Evolutionary conservation across 2,797 vertebrate species (phyloP), one percentile per base, ranked within the genome.

Genomic region (Cossypha heuglini): DNA sequence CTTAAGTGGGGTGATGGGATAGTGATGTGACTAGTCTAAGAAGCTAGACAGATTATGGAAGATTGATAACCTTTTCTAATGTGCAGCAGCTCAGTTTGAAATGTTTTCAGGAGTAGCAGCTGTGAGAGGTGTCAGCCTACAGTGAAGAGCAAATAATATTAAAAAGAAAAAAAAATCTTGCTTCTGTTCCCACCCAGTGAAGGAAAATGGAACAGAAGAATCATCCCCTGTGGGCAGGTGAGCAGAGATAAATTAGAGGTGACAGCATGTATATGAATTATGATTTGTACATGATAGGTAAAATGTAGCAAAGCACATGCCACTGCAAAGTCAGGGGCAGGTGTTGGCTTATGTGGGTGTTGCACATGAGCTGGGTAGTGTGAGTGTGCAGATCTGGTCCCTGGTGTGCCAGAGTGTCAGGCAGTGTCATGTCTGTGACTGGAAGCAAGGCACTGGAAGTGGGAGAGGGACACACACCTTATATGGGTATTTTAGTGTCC

Each of bases 381-480:
- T 31, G 22, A 69, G 9, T 19, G 33, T 48, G 48, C 74, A 62
- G 55, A 48, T 24, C n/a, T 84, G 62, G 48, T 58, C 43, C 25
- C 29, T 71, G 40, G 42, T 75, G 18, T 48, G 37, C 31, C 26
- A 16, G 12, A 62, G 40, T 45, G 62, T 49, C 45, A 57, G 49
- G 61, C n/a, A n/a, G 22, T 33, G 48, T 45, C 8, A 6, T 14
- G 40, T 45, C 40, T 91, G 28, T 69, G 35, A 13, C 42, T 58
- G 51, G 78, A 54, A 73, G 43, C 33, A 40, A 33, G 58, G 26
- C 5, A 4, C 8, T 71, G 20, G 28, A 20, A 51, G 16, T n/a
- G 29, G 22, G 16, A 63, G 42, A 68, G 42, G 11, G n/a, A 13
- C 29, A 10, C 1, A 0, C 1, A 1, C 15, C 3, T 1, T 1